Base-by-base conservation (phyloP, 1,140 invertebrate species). In the Schmidtea mediterranea region DNA sequence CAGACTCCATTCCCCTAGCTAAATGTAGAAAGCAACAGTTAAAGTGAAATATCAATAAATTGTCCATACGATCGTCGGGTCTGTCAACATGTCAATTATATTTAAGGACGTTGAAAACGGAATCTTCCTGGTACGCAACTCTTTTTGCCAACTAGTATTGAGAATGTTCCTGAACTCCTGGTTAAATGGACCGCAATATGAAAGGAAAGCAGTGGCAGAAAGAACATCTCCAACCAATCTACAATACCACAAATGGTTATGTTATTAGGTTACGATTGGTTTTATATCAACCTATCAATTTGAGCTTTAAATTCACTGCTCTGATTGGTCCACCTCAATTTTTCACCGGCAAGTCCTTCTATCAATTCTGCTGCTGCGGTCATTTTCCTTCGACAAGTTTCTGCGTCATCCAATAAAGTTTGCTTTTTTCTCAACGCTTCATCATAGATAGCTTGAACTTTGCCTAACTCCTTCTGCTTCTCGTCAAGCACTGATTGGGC, bases 111-210 rank as follows among this genome's bases (percentile, higher is more conserved):
- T 69, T 6, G 81, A 84, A 53, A 79, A 83, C 1, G 87, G 86
- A 58, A 94, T 86, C 26, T 72, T 68, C 56, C 75, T 73, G 1
- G 69, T 70, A 49, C 75, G 73, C 39, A 92, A 68, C 54, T 86
- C 78, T 24, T 74, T 73, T 74, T 80, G 80, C 84, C 84, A 92
- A 8, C 73, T 75, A 36, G 72, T 71, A 13, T 83, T 72, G 22
- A 92, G 69, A 51, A 76, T 73, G 16, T 75, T 74, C 55, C 87
- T 69, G 59, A 82, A 94, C 59, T 90, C 81, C 62, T 92, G 86
- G 69, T 92, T 92, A 57, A 92, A 94, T 0, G 87, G 86, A 0
- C 87, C 87, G 56, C 81, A 80, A 58, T 92, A 94, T 0, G 84
- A 90, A 1, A 94, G 67, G 63, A 94, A 94, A 15, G 82, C 84